A percentile compares a stretch with the other conserved stretches of the same genome.
phyloP scores from a whole-genome alignment of 2,888 invertebrate species.

The Acanthoscelides obtectus region DNA sequence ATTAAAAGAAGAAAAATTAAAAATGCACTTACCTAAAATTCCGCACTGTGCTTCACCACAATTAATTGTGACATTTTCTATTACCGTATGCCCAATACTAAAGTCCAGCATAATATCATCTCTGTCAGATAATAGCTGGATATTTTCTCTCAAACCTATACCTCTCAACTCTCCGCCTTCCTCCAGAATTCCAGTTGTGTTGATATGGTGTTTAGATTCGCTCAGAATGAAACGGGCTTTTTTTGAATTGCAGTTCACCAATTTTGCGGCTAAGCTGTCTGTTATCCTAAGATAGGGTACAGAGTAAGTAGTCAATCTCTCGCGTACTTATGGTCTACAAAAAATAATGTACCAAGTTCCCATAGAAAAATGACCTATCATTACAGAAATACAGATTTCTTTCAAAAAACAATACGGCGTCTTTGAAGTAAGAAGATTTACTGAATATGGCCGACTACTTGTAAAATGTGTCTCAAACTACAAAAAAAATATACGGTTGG shows the following conservation, averaged over 20 bases:
- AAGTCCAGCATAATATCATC: slow-evolving; percentile 54
- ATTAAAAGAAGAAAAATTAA: no score
- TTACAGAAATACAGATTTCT: no score
- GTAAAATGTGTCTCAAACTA: no score
- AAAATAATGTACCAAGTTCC: no score
- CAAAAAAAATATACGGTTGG: no score
- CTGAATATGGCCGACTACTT: no score
- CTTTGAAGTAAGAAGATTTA: no score
- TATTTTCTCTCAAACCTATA: slow-evolving; percentile 28
- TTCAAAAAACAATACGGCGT: no score
- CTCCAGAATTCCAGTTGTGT: slow-evolving; percentile 51
- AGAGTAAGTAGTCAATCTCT: no score
- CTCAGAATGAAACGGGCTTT: slow-evolving; percentile 51
- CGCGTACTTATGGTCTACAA: no score
- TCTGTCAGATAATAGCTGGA: slow-evolving; percentile 44
- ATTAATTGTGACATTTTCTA: slow-evolving; percentile 55
- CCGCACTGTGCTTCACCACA: slow-evolving; percentile 52
- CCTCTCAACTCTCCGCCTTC: slow-evolving; percentile 46
- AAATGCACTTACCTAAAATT: slow-evolving; percentile 36
- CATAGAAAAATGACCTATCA: no score
- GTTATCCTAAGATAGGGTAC: not conserved
- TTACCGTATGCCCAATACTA: slow-evolving; percentile 47
- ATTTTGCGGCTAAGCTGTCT: slow-evolving; percentile 39
- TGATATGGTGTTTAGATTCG: slow-evolving; percentile 50
- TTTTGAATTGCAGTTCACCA: slow-evolving; percentile 44